Evolutionary conservation across 2,888 invertebrate species (phyloP).

Genomic region (Idaea dimidiata): DNA sequence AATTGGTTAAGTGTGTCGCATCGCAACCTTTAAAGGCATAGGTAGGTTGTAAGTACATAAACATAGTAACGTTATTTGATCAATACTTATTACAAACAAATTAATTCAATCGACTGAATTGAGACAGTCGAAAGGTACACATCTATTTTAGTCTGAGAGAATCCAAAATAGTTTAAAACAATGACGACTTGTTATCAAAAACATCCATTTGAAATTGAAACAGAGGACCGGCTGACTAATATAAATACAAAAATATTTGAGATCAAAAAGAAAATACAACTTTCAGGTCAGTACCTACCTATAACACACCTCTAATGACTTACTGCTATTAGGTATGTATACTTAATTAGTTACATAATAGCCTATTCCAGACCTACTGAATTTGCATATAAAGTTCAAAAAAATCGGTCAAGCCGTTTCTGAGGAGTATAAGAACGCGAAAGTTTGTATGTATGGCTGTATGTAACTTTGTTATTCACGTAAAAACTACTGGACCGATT

Average conservation of each 20-base stretch:
- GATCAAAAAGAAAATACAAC: constrained; percentile 91
- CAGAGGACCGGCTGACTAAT: constrained; percentile 78
- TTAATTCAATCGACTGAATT: not conserved
- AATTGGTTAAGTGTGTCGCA: not conserved
- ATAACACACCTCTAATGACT: too few species aligned
- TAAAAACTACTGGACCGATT: too few species aligned
- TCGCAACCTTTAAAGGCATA: not conserved
- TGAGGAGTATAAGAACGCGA: too few species aligned
- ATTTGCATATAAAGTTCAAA: too few species aligned
- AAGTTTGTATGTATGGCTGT: too few species aligned
- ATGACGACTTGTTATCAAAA: constrained; percentile 70
- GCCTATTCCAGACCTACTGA: too few species aligned
- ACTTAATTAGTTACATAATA: too few species aligned
- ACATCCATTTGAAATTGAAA: constrained; percentile 74
- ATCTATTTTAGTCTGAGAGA: not conserved
- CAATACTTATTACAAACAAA: not conserved
- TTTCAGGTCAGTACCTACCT: constrained; percentile 82
- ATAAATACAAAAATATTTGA: constrained; percentile 90
- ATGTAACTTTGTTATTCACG: too few species aligned
- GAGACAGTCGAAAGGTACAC: not conserved
- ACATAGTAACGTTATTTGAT: constrained; percentile 3
- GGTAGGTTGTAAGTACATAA: not conserved
- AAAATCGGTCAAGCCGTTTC: too few species aligned
- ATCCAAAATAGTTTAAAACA: constrained; percentile 29
- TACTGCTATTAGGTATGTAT: too few species aligned